These are phyloP conservation scores for Melanotaenia pygmaea DNA, from an alignment of 2,797 vertebrate species.

Conservation along the genomic window DNA sequence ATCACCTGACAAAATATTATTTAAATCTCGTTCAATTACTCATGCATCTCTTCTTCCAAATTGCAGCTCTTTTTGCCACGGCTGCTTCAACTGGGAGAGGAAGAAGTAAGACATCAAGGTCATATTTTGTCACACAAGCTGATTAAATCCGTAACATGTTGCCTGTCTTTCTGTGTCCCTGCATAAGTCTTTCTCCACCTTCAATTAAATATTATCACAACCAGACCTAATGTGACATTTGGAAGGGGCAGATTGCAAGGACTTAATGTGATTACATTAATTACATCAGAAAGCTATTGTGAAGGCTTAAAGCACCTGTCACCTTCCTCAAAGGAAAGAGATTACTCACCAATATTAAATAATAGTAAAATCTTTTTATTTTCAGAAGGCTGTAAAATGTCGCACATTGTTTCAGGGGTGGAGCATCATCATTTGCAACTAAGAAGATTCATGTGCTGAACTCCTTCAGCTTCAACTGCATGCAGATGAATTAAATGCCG, in stretches of 20 bases:
- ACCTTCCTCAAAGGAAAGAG: constrained; percentile 28
- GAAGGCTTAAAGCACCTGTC: constrained; percentile 71
- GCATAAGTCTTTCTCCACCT: constrained; percentile 47
- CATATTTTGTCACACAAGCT: constrained; percentile 66
- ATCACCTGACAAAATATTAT: constrained; percentile 57
- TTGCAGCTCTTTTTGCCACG: constrained; percentile 11
- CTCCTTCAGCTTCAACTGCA: constrained; percentile 15
- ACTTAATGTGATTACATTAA: constrained; percentile 71
- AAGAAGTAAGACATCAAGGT: constrained; percentile 66
- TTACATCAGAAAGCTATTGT: constrained; percentile 56
- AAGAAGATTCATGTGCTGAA: constrained; percentile 10
- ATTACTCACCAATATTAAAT: constrained; percentile 21
- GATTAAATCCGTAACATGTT: constrained; percentile 68
- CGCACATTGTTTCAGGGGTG: constrained; percentile 11
- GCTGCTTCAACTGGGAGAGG: constrained; percentile 30
- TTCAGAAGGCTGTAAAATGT: constrained; percentile 16
- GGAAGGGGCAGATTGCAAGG: constrained; percentile 63
- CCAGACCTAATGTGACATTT: constrained; percentile 73
- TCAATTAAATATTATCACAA: constrained; percentile 67
- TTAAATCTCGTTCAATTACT: constrained; percentile 62
- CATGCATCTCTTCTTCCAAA: constrained; percentile 39
- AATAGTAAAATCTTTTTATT: constrained; percentile 21
- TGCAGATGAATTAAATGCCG: constrained; percentile 38
- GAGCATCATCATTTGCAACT: constrained; percentile 19
- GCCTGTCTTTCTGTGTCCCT: constrained; percentile 30